These are phyloP conservation scores for Pampusana beccarii DNA, from an alignment of 2,113 vertebrate genomes.

Conservation along the genomic window DNA sequence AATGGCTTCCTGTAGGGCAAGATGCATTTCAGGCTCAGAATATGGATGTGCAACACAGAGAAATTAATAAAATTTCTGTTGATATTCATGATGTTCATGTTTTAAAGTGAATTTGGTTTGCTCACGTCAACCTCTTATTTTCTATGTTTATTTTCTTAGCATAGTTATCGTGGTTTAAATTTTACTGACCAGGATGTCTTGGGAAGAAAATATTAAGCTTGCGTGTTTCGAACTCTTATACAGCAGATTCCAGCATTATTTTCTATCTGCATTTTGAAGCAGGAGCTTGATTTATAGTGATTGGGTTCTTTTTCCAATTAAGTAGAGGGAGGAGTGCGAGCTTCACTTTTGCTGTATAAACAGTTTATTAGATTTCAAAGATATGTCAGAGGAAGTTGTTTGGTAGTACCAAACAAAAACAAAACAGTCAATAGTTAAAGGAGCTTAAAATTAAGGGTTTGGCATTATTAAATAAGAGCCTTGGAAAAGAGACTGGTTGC, in stretches of 20 bases:
- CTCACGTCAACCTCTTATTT: neutral
- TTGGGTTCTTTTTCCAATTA: neutral
- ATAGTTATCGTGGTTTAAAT: rapidly evolving
- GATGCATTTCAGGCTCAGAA: neutral
- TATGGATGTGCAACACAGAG: neutral
- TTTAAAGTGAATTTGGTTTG: neutral
- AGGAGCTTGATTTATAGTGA: neutral
- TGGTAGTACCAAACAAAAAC: neutral
- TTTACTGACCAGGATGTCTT: neutral
- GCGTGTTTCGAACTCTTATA: neutral
- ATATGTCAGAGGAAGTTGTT: neutral
- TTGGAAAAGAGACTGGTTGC: neutral
- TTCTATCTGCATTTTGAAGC: neutral
- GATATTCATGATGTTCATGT: neutral
- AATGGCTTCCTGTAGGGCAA: neutral
- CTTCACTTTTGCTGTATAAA: neutral
- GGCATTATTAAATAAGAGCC: neutral
- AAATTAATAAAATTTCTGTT: neutral
- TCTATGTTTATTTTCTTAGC: neutral
- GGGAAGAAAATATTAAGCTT: neutral
- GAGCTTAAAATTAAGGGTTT: neutral
- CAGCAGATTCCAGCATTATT: neutral
- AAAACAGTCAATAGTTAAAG: neutral
- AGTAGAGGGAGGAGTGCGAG: neutral
- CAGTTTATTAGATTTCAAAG: neutral